Base-by-base conservation (phyloP, 2,797 vertebrate genomes). In the Tapirus indicus region DNA sequence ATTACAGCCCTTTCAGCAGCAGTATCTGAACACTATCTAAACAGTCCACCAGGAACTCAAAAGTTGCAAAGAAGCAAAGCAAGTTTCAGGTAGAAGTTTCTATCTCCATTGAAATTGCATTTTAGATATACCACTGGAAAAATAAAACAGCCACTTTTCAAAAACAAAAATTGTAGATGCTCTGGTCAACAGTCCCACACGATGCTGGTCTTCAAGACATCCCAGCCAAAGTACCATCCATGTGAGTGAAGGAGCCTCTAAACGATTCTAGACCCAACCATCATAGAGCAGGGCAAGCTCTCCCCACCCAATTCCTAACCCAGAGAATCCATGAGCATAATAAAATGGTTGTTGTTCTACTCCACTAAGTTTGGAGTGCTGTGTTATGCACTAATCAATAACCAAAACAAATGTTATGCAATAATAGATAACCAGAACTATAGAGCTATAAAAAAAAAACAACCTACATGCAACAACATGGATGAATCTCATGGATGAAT, bases 41-140 rank as follows among this genome's bases (percentile, higher is more conserved):
- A 84, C 0, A 17, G 2, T 69, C 35, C 49, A 25, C n/a, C 23
- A 56, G 4, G 18, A 29, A 84, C 38, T 75, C 77, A 49, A 35
- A n/a, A 68, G 14, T 16, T 71, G 23, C 49, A 75, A 87, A 56
- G 3, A 93, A 79, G 21, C 56, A 78, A 86, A 94, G 64, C 5
- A 52, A 91, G 41, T 29, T 32, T 87, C 5, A 80, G 75, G 38
- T 27, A 44, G 20, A 64, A 49, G 8, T 92, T 95, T 80, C 18
- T 17, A 1, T 84, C 21, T 92, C 82, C 49, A 7, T 2, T 69
- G 16, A 69, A 82, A 95, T 0, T 25, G 17, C 18, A 20, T 77
- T 85, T 71, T 68, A 69, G 64, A 79, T 82, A 88, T 29, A 88
- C 41, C 49, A 25, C 27, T 75, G 72, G 25, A 71, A 95, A 94